Evolutionary conservation across 2,797 vertebrate genomes (phyloP), one percentile per base, ranked within the genome.

Genomic region (Artibeus jamaicensis): DNA sequence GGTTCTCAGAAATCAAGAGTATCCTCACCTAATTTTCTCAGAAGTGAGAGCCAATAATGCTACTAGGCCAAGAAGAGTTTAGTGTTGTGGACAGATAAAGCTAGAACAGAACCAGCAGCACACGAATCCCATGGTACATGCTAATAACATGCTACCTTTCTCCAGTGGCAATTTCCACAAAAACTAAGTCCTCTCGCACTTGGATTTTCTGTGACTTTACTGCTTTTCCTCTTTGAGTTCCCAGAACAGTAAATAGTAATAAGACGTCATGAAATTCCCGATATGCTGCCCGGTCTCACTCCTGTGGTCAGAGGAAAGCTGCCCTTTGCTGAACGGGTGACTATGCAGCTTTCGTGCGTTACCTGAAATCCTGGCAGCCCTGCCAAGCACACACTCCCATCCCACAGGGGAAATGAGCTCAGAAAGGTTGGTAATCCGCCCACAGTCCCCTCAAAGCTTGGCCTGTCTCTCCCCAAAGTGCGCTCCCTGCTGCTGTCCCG

Each of bases 211-310:
- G 6, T 57, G 8, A 46, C n/a, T 2, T 3, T 3, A 14, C 22
- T 11, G 3, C 3, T 18, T n/a, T 37, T 42, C 50, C 48, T 55
- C 24, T 22, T 24, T 5, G 46, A 42, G 34, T 8, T 11, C 62
- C 89, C 22, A 26, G 1, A 22, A 11, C 39, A 39, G 37, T n/a
- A 11, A 55, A 12, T 15, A 21, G 4, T 8, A 5, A 15, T 1
- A 37, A 12, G 3, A 11, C 0, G 6, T 8, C 15, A 15, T 0
- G 0, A 32, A 32, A 12, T 32, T 37, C 37, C 55, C 2, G 12
- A 10, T 4, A 26, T 2, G 9, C 10, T 3, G 5, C 2, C 6
- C 0, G 16, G n/a, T 6, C 18, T 32, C 9, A 4, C 39, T 67
- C 39, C 21, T 12, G 2, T 3, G 2, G 7, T 44, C 1, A 18